These are phyloP conservation scores for Trypoxylus dichotomus DNA, from an alignment of 1,140 invertebrate genomes.

Conservation along the genomic window DNA sequence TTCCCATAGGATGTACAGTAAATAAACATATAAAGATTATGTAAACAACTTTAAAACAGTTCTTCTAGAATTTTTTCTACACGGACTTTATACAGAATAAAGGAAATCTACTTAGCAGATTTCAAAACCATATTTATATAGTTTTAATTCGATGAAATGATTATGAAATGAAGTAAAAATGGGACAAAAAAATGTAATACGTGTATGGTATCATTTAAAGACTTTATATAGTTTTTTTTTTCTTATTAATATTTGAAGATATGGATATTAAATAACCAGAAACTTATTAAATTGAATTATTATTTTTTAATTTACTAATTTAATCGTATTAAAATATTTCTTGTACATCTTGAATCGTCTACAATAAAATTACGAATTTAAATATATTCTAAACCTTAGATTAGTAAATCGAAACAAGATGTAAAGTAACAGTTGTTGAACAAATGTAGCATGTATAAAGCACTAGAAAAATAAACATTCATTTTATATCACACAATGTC, in stretches of 20 bases:
- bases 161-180: constrained; percentile 5
- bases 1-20: constrained; percentile 15
- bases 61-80: constrained; percentile 1
- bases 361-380: not conserved
- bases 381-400: not conserved
- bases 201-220: no score
- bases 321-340: no score
- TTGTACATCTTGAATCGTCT: not conserved
- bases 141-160: not conserved
- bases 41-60: constrained; percentile 13
- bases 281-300: no score
- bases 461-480: not conserved
- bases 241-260: no score
- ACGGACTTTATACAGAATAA: not conserved
- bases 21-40: constrained; percentile 22
- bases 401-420: constrained; percentile 10
- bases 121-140: not conserved
- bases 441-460: constrained; percentile 30
- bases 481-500: constrained; percentile 26
- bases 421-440: constrained; percentile 33
- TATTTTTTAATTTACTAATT: no score
- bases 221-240: no score
- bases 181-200: no score
- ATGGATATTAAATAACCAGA: no score
- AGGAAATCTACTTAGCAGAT: not conserved